These are phyloP conservation scores for Ptychoptera contaminata DNA, from an alignment of 2,888 invertebrate species.

Conservation along the genomic window DNA sequence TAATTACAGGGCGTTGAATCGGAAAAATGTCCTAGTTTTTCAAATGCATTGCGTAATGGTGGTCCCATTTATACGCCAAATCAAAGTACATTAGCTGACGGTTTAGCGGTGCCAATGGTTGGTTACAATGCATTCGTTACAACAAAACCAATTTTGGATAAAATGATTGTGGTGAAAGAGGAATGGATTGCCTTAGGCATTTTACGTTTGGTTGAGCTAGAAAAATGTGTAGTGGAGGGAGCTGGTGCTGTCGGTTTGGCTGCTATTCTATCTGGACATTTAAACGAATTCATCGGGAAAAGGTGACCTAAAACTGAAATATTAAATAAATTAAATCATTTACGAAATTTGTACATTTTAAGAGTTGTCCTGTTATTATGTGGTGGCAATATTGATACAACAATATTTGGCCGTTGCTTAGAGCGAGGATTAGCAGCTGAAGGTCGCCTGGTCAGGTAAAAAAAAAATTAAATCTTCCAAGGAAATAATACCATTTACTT, in stretches of 20 bases:
- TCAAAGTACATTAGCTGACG: conserved; percentile 70
- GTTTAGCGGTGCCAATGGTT: conserved; percentile 73
- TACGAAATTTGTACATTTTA: conserved; percentile 6
- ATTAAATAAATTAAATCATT: neutral
- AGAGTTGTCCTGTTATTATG: conserved; percentile 74
- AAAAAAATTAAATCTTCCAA: too few relatives aligned
- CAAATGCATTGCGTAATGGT: conserved; percentile 50
- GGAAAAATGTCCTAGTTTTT: conserved; percentile 79
- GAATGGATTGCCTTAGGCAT: conserved; percentile 75
- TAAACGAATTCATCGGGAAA: conserved; percentile 67
- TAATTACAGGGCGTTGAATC: conserved; percentile 69
- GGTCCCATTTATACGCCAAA: conserved; percentile 51
- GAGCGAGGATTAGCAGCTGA: conserved; percentile 81
- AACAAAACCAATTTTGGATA: conserved; percentile 55
- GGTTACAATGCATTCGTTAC: conserved; percentile 75
- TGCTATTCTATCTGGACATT: conserved; percentile 63
- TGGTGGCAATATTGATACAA: conserved; percentile 86
- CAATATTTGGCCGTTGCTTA: conserved; percentile 71
- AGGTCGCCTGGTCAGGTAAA: conserved; percentile 45
- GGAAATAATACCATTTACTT: too few relatives aligned
- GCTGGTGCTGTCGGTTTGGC: conserved; percentile 78
- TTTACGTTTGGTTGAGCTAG: conserved; percentile 59
- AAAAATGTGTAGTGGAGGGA: conserved; percentile 84
- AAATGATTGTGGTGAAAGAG: conserved; percentile 64
- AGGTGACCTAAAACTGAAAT: conserved; percentile 33